Conservation (phyloP, 2,797 vertebrate species). For the Ctenosaura bakeri region DNA sequence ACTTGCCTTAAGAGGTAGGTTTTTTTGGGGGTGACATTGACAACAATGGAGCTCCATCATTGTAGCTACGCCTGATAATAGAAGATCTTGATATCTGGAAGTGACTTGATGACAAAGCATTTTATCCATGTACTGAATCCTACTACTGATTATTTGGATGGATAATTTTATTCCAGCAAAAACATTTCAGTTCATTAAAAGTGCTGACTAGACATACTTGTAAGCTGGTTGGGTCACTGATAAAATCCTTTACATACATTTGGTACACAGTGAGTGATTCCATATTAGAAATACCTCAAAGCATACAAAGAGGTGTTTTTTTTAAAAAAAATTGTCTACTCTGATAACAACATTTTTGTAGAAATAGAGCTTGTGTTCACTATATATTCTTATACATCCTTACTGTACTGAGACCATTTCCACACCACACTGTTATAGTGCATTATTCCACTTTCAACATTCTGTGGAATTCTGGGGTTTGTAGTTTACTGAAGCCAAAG, state of each 20-base stretch:
- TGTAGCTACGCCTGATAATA: too few relatives aligned
- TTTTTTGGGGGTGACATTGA: too few relatives aligned
- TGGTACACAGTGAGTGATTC: slow-evolving; percentile 32
- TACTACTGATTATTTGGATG: slow-evolving; percentile 17
- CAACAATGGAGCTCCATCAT: too few relatives aligned
- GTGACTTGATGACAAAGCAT: slow-evolving; percentile 29
- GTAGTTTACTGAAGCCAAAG: too few relatives aligned
- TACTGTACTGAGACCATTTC: too few relatives aligned
- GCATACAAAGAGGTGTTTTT: not conserved
- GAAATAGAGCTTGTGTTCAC: not conserved
- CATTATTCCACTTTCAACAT: too few relatives aligned
- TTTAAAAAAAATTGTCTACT: not conserved
- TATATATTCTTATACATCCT: not conserved
- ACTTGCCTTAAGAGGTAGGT: too few relatives aligned
- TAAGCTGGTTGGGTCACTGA: not conserved
- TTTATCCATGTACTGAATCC: slow-evolving; percentile 11
- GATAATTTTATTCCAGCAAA: not conserved
- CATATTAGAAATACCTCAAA: not conserved
- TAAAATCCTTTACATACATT: slow-evolving; percentile 38
- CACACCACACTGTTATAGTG: too few relatives aligned
- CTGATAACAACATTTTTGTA: not conserved
- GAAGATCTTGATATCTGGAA: not conserved
- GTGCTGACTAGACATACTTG: slow-evolving; percentile 3
- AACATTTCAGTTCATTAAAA: not conserved
- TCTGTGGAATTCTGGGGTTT: too few relatives aligned